phyloP scores from a whole-genome alignment of 2,888 invertebrate genomes.

The Subacronicta megacephala region DNA sequence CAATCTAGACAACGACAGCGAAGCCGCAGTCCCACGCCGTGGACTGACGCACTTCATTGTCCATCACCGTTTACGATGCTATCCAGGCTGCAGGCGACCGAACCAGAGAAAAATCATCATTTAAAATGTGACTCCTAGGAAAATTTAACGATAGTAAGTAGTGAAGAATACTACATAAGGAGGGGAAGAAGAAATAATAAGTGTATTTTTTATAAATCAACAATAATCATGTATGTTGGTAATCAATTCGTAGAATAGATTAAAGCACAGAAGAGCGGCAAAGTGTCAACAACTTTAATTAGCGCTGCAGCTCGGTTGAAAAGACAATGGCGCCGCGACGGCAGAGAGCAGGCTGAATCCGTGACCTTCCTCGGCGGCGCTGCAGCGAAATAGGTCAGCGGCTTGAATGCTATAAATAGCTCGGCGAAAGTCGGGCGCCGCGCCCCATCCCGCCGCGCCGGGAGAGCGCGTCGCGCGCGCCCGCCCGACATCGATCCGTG shows the following conservation, averaged over 20 bases:
- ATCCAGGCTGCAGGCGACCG: too few relatives aligned
- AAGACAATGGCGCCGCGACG: conserved; percentile 87
- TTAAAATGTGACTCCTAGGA: too few relatives aligned
- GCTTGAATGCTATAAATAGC: conserved; percentile 89
- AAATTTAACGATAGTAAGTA: too few relatives aligned
- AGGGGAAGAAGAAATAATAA: too few relatives aligned
- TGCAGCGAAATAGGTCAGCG: conserved; percentile 89
- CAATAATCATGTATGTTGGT: conserved; percentile 26
- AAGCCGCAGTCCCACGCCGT: too few relatives aligned
- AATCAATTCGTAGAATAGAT: conserved; percentile 63
- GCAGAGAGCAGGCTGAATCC: conserved; percentile 86
- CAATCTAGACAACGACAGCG: too few relatives aligned
- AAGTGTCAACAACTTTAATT: conserved; percentile 88
- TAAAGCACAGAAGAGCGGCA: conserved; percentile 69
- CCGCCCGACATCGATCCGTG: conserved; percentile 52
- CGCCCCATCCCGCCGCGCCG: conserved; percentile 80
- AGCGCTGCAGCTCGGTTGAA: conserved; percentile 85
- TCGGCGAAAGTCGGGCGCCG: conserved; percentile 88
- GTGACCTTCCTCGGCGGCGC: conserved; percentile 87
- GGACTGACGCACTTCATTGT: too few relatives aligned
- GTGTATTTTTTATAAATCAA: too few relatives aligned
- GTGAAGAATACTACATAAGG: too few relatives aligned
- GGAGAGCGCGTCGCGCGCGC: conserved; percentile 65
- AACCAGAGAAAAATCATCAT: too few relatives aligned
- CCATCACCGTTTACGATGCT: too few relatives aligned